A percentile compares a stretch with the other conserved stretches of the same genome.
phyloP scores from a whole-genome alignment of 2,888 invertebrate species.

The Bellardia bayeri region DNA sequence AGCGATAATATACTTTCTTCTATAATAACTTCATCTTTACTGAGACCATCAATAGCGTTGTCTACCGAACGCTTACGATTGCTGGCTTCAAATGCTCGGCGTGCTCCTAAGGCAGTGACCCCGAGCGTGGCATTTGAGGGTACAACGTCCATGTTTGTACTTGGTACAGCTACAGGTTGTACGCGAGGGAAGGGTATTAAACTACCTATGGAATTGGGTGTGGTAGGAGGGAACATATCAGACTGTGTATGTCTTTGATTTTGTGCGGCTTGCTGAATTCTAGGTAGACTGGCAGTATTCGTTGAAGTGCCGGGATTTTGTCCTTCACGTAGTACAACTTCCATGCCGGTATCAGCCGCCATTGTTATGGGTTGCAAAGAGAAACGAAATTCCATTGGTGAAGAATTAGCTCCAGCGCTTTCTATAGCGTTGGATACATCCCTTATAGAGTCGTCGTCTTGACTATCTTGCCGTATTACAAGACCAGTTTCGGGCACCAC shows the following conservation, averaged over 20 bases:
- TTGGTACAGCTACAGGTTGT: slow-evolving; percentile 84
- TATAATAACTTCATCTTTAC: slow-evolving; percentile 86
- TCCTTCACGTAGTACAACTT: slow-evolving; percentile 83
- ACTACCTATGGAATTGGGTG: slow-evolving; percentile 80
- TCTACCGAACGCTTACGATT: slow-evolving; percentile 83
- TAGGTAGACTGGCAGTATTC: slow-evolving; percentile 51
- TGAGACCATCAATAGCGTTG: slow-evolving; percentile 83
- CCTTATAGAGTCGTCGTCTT: slow-evolving; percentile 79
- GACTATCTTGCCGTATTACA: slow-evolving; percentile 81
- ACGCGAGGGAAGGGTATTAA: slow-evolving; percentile 84
- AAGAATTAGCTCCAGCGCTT: slow-evolving; percentile 74
- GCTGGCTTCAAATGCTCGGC: slow-evolving; percentile 78
- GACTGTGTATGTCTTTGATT: slow-evolving; percentile 75
- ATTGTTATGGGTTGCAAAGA: slow-evolving; percentile 82
- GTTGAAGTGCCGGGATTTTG: slow-evolving; percentile 73
- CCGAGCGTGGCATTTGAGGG: slow-evolving; percentile 83
- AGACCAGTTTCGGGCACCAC: slow-evolving; percentile 83
- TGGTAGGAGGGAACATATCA: slow-evolving; percentile 83
- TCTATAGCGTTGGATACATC: slow-evolving; percentile 79
- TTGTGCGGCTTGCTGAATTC: slow-evolving; percentile 55
- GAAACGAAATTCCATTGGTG: slow-evolving; percentile 80
- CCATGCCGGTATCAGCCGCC: slow-evolving; percentile 83
- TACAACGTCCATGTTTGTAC: slow-evolving; percentile 84
- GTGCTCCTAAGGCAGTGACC: slow-evolving; percentile 75
- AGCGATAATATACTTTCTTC: slow-evolving; percentile 96